phyloP scores from a whole-genome alignment of 2,113 vertebrate genomes.

The Hippocampus barbouri region DNA sequence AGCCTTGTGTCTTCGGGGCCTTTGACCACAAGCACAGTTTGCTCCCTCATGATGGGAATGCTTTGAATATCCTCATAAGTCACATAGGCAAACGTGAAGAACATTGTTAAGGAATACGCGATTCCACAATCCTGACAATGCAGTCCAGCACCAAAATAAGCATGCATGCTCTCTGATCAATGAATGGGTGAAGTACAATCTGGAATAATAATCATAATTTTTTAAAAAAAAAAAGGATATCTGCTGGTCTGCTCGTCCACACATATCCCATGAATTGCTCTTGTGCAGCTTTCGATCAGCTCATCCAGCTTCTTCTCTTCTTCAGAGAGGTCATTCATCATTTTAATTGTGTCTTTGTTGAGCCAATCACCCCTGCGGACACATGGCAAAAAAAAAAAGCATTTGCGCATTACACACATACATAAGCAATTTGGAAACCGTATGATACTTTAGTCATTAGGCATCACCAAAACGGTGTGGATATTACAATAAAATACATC shows the following conservation, averaged over 20 bases:
- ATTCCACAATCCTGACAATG: not conserved
- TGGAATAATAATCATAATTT: too few species aligned
- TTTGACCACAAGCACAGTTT: conserved; percentile 95
- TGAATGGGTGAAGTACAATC: not conserved
- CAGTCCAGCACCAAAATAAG: not conserved
- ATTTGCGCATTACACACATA: not conserved
- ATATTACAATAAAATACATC: too few species aligned
- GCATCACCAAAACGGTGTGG: too few species aligned
- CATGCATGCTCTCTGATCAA: not conserved
- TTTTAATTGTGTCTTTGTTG: accelerated
- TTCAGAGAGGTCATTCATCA: conserved; percentile 74
- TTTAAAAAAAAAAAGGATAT: conserved; percentile 79
- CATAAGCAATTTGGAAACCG: not conserved
- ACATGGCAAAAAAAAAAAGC: not conserved
- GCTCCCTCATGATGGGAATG: conserved; percentile 86
- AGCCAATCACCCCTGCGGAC: conserved; percentile 72
- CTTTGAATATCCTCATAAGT: conserved; percentile 87
- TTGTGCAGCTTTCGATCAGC: conserved; percentile 81
- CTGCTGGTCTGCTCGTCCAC: conserved; percentile 80
- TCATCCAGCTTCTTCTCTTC: conserved; percentile 88
- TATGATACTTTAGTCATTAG: too few species aligned
- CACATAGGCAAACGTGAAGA: conserved; percentile 85
- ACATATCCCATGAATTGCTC: conserved; percentile 81
- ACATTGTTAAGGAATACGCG: conserved; percentile 69
- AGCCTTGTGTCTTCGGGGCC: conserved; percentile 91